Conservation (phyloP, 1,140 invertebrate genomes). For the Ips nitidus region DNA sequence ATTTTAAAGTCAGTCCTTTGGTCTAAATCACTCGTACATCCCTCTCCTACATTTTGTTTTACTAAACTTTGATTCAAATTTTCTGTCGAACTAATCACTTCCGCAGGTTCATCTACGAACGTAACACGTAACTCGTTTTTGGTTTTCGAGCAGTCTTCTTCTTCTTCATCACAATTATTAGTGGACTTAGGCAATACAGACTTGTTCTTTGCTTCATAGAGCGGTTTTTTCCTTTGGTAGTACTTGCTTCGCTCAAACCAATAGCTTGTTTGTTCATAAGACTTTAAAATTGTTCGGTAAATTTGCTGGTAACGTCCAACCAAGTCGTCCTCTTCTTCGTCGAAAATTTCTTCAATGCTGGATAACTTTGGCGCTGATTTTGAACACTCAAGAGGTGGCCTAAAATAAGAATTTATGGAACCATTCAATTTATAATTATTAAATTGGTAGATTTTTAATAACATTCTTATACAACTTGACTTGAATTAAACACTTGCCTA, state of each 20-base stretch:
- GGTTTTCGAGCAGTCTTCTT: not conserved
- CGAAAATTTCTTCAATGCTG: conserved; percentile 89
- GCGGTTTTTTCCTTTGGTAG: not conserved
- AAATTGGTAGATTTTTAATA: not conserved
- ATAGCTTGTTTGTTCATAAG: conserved; percentile 41
- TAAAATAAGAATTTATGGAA: conserved; percentile 31
- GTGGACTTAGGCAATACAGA: no score
- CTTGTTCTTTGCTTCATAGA: not conserved
- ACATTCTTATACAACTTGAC: no score
- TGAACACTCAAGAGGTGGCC: conserved; percentile 90
- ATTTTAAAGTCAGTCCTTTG: conserved; percentile 52
- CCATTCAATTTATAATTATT: not conserved
- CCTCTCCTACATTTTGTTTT: no score
- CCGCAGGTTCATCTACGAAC: not conserved
- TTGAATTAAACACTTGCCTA: conserved; percentile 14
- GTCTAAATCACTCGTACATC: not conserved
- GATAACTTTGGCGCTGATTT: conserved; percentile 94
- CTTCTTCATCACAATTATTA: not conserved
- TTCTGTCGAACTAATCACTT: not conserved
- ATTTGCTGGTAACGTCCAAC: conserved; percentile 37
- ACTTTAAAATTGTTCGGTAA: conserved; percentile 41
- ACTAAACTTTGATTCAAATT: not conserved
- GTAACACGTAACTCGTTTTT: not conserved
- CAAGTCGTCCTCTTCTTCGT: conserved; percentile 75
- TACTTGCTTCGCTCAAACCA: not conserved